A percentile compares a stretch with the other conserved stretches of the same genome.
phyloP scores from a whole-genome alignment of 64 coral and sea anemone species.

The Orbicella faveolata region DNA sequence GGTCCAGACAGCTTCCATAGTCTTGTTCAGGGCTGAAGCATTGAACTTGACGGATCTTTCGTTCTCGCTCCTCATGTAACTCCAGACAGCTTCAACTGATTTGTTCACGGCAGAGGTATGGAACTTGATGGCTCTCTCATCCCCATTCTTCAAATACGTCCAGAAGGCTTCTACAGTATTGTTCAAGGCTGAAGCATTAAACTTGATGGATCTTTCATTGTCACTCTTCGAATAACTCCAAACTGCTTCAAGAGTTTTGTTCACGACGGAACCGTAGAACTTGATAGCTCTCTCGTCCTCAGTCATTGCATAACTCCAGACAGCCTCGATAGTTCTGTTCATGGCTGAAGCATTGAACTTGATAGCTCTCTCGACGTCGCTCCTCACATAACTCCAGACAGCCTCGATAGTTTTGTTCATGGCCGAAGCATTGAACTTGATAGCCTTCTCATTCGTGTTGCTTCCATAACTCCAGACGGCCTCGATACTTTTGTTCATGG shows the following conservation, averaged over 20 bases:
- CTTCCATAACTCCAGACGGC: slow-evolving; percentile 46
- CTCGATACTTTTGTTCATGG: slow-evolving; percentile 57
- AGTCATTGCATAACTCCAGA: slow-evolving; percentile 33
- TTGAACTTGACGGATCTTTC: slow-evolving; percentile 50
- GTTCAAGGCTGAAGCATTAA: slow-evolving; percentile 62
- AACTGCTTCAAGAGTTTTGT: slow-evolving; percentile 56
- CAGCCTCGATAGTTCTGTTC: slow-evolving; percentile 59
- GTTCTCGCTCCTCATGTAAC: slow-evolving; percentile 25
- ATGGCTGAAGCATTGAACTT: slow-evolving; percentile 52
- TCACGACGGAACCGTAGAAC: slow-evolving; percentile 68
- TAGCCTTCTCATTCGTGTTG: slow-evolving; percentile 42
- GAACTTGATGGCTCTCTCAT: slow-evolving; percentile 70
- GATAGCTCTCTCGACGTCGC: slow-evolving; percentile 34
- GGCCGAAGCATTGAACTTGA: slow-evolving; percentile 74
- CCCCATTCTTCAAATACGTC: slow-evolving; percentile 51
- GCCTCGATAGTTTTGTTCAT: slow-evolving; percentile 65
- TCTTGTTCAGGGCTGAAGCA: slow-evolving; percentile 58
- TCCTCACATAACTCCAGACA: slow-evolving; percentile 28
- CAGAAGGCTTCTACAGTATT: slow-evolving; percentile 45
- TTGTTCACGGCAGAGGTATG: slow-evolving; percentile 77
- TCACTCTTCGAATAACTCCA: slow-evolving; percentile 61
- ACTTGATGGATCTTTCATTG: slow-evolving; percentile 62
- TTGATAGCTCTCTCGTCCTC: slow-evolving; percentile 42
- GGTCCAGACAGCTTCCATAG: slow-evolving; percentile 40
- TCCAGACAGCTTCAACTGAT: slow-evolving; percentile 42